Evolutionary conservation across 1,140 invertebrate genomes (phyloP).

Genomic region (Cydia pomonella): DNA sequence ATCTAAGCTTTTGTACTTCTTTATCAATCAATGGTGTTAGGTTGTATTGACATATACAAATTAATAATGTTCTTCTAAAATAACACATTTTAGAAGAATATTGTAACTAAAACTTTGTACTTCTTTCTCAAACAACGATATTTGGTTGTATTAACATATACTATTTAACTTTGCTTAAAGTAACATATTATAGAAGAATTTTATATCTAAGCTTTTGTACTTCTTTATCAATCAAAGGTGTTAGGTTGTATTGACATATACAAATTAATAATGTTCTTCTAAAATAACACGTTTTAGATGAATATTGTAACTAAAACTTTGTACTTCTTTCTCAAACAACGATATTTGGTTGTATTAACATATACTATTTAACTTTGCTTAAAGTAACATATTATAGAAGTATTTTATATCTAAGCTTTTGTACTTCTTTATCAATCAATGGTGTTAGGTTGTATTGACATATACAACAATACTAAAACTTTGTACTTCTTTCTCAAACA

Average conservation of each 20-base stretch:
- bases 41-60: background rate
- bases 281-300: background rate
- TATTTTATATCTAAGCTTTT: background rate
- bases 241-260: background rate
- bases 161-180: background rate
- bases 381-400: background rate
- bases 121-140: background rate
- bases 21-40: background rate
- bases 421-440: background rate
- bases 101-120: background rate
- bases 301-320: background rate
- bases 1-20: background rate
- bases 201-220: background rate
- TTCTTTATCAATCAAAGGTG: background rate
- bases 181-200: background rate
- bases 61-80: background rate
- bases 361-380: no score
- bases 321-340: background rate
- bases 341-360: no score
- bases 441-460: background rate
- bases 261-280: background rate
- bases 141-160: no score
- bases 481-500: background rate
- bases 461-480: background rate
- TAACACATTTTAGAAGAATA: background rate